phyloP scores from a whole-genome alignment of 2,888 invertebrate genomes.

The Nipponacmea schrenckii region DNA sequence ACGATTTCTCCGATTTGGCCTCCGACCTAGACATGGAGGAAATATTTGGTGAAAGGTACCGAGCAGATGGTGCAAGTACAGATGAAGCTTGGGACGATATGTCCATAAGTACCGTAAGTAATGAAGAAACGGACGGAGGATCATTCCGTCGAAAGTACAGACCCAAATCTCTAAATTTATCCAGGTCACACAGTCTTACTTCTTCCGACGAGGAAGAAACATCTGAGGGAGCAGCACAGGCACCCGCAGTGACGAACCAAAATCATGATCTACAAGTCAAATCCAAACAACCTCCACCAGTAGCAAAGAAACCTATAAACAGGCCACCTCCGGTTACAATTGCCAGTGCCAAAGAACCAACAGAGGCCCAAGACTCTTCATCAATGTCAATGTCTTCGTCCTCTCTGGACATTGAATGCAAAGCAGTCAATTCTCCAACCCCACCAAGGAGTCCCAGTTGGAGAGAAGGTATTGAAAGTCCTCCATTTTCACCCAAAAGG shows the following conservation, averaged over 20 bases:
- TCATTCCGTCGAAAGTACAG: constrained; percentile 50
- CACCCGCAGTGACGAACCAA: neutral
- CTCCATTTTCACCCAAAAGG: constrained; percentile 59
- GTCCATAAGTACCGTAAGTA: constrained; percentile 47
- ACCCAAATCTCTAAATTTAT: constrained; percentile 57
- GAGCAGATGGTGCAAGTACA: constrained; percentile 52
- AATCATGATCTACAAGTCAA: constrained; percentile 13
- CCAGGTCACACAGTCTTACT: constrained; percentile 58
- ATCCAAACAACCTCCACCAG: constrained; percentile 8
- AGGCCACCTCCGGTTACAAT: constrained; percentile 10
- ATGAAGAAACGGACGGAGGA: constrained; percentile 39
- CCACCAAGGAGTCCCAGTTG: constrained; percentile 65
- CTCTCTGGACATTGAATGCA: constrained; percentile 11
- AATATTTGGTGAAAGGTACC: constrained; percentile 47
- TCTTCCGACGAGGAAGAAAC: constrained; percentile 51
- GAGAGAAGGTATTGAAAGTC: constrained; percentile 60
- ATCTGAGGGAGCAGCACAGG: neutral
- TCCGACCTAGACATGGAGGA: constrained; percentile 60
- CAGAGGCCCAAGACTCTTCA: constrained; percentile 5
- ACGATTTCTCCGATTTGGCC: constrained; percentile 54
- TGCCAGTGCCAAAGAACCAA: constrained; percentile 17
- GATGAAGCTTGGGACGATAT: constrained; percentile 56
- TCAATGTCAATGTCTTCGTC: neutral
- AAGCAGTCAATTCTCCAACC: constrained; percentile 48
- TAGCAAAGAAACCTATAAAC: neutral